Evolutionary conservation across 1,140 invertebrate species (phyloP).

Genomic region (Whitmania pigra): DNA sequence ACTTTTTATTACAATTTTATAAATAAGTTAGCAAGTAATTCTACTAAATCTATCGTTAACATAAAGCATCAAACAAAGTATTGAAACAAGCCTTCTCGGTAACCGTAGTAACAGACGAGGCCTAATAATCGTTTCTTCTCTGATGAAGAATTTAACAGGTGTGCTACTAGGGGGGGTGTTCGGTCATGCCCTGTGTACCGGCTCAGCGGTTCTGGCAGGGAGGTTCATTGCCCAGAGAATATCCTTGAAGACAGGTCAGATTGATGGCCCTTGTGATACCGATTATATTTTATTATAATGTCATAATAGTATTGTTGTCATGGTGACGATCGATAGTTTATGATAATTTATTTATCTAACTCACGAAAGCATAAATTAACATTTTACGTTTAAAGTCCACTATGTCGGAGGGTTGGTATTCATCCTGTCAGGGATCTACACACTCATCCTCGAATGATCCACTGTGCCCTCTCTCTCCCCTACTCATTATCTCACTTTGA

Average conservation of each 20-base stretch:
- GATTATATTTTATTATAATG: slow-evolving; percentile 14
- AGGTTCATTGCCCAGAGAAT: slow-evolving; percentile 88
- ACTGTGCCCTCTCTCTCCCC: neutral
- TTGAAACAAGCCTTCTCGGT: neutral
- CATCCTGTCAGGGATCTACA: slow-evolving; percentile 74
- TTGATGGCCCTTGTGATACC: neutral
- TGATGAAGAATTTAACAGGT: slow-evolving; percentile 67
- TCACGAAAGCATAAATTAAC: neutral
- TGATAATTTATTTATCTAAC: no score
- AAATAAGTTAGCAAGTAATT: no score
- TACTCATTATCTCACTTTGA: no score
- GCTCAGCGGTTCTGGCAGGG: slow-evolving; percentile 86
- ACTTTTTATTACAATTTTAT: neutral
- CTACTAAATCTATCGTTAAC: neutral
- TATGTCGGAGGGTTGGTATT: slow-evolving; percentile 84
- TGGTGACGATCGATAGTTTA: no score
- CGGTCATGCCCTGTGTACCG: slow-evolving; percentile 87
- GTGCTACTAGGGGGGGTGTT: slow-evolving; percentile 81
- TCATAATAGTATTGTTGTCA: neutral
- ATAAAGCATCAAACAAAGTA: neutral
- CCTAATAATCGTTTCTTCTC: slow-evolving; percentile 19
- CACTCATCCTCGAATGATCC: slow-evolving; percentile 51
- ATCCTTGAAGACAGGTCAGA: slow-evolving; percentile 69
- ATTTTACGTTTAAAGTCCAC: slow-evolving; percentile 59
- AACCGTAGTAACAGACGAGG: neutral